A percentile compares a stretch with the other conserved stretches of the same genome.
phyloP scores from a whole-genome alignment of 2,113 vertebrate genomes.

The Callionymus lyra region DNA sequence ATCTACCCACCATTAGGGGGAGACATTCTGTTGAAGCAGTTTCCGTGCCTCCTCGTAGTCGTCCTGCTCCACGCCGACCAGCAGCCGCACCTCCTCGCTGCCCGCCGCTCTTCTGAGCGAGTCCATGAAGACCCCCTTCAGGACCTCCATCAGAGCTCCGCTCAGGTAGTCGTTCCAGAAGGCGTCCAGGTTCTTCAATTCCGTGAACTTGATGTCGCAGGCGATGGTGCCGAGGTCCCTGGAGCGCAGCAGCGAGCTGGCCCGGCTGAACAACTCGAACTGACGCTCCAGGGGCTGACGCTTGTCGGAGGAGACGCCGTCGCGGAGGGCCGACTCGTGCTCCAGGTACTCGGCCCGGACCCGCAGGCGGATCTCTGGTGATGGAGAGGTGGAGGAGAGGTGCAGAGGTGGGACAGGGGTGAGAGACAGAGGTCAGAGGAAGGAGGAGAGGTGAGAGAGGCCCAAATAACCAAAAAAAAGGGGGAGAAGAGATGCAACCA shows the following conservation, averaged over 20 bases:
- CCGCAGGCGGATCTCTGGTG: conserved; percentile 78
- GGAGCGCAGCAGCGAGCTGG: conserved; percentile 75
- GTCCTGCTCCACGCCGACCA: conserved; percentile 86
- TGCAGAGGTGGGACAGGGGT: background rate
- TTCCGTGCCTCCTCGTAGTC: conserved; percentile 80
- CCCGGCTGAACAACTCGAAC: conserved; percentile 81
- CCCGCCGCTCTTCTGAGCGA: conserved; percentile 78
- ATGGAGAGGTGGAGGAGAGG: conserved; percentile 1
- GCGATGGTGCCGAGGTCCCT: conserved; percentile 83
- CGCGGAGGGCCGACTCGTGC: conserved; percentile 75
- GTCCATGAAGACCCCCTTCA: conserved; percentile 85
- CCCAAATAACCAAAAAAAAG: conserved; percentile 8
- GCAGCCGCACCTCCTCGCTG: conserved; percentile 74
- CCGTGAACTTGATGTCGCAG: conserved; percentile 88
- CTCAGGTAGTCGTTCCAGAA: conserved; percentile 90
- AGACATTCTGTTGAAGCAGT: conserved; percentile 42
- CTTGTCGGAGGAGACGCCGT: conserved; percentile 76
- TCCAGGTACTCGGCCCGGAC: conserved; percentile 84
- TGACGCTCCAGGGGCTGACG: conserved; percentile 76
- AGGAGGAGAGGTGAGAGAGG: background rate
- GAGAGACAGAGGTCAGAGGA: background rate
- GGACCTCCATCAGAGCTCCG: conserved; percentile 79
- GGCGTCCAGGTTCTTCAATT: conserved; percentile 82
- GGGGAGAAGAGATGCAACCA: conserved; percentile 3
- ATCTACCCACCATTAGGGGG: conserved; percentile 10